Evolutionary conservation across 2,113 vertebrate genomes (phyloP), one percentile per base, ranked within the genome.

Genomic region (Camelus bactrianus): DNA sequence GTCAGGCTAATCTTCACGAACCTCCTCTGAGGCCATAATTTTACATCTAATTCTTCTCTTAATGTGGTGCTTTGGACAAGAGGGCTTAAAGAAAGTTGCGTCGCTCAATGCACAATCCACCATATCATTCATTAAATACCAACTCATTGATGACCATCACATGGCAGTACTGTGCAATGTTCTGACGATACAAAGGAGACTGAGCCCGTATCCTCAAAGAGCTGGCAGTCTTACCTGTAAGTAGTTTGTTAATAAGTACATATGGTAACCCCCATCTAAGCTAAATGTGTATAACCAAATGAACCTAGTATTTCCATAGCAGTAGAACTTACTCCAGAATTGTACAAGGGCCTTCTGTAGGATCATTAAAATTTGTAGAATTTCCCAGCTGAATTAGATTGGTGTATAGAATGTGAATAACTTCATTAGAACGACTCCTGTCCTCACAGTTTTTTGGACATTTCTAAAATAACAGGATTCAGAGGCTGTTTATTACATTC

Each of bases 401-500:
- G 19, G 22, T 56, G 9, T 72, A 13, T 77, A 65, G 16, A 72
- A 67, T n/a, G 3, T 70, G 17, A 82, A 69, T 69, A 73, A 70
- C 22, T 42, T 60, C 35, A 52, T 67, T 72, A 89, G 48, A 83
- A 91, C 26, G 13, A 76, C 56, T 80, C 67, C 19, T 65, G 79
- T 75, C 14, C 58, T 89, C 88, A 52, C 24, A n/a, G 16, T 85
- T 96, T 96, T 95, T 62, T 76, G 62, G 60, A 80, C 65, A 17
- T 52, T 65, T 88, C 87, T 87, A 69, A 89, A 96, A 83, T 86
- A 92, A 88, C 72, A 93, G 42, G 60, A 70, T 90, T 94, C 60
- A 42, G 75, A 88, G 85, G 76, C 91, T 94, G 92, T 95, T 94
- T 94, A 72, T 95, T 95, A 97, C 92, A 96, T 73, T 96, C 62